Evolutionary conservation across 1,140 invertebrate genomes (phyloP), one percentile per base, ranked within the genome.

Genomic region (Formica selysi): DNA sequence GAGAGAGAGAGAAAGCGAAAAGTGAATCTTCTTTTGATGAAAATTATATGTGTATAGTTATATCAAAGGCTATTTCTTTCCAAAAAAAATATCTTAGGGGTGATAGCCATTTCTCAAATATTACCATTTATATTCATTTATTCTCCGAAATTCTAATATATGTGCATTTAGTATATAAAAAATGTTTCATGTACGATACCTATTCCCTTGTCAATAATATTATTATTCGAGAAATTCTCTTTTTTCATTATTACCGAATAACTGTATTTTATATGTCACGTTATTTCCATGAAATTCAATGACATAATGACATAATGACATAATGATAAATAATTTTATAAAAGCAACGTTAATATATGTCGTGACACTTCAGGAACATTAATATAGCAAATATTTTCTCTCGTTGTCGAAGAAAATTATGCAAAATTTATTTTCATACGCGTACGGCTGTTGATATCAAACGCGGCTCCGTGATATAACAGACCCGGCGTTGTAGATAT

Each of bases 381-480:
- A 80, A 80, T 80, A 38, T 4, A 26, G 32, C 32, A 80, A 80
- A 80, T 70, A 68, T 80, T 80, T 79, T 57, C 26, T 32, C 11
- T 10, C 26, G 1, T 36, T 22, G 19, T 8, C 16, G 44, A 54
- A 65, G 6, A 68, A 68, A 80, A 80, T 80, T 79, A 79, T 79
- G 19, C 29, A 51, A 67, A 67, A 51, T 67, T 70, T 80, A 80
- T 80, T 80, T 80, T 57, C 64, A 7, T 51, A 51, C 32, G 54
- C 32, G 32, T 70, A 38, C 29, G 32, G 2, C 22, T 3, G 22
- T 70, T 80, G 32, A 51, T 51, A 19, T 80, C 65, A 54, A 80
- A 80, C 22, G 76, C 44, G n/a, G 10, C 44, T 68, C 64, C 1
- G 7, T 26, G 32, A 57, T 54, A 38, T 38, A 38, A 68, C 32